These are phyloP conservation scores for Grapholita molesta DNA, from an alignment of 1,140 invertebrate genomes.

Conservation along the genomic window DNA sequence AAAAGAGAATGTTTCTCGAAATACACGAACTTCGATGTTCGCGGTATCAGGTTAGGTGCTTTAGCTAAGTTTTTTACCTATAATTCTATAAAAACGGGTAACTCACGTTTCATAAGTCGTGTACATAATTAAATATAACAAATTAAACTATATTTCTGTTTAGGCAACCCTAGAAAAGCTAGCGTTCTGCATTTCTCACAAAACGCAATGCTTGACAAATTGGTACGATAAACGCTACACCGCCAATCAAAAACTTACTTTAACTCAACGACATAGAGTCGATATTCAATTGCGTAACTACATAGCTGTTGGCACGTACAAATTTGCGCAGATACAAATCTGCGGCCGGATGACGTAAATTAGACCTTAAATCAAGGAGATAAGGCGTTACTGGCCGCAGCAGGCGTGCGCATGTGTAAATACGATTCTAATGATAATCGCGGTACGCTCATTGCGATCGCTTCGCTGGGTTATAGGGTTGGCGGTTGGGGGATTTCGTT, in stretches of 20 bases:
- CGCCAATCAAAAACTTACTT: not conserved
- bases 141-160: no score
- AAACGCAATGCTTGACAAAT: not conserved
- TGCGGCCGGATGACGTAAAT: not conserved
- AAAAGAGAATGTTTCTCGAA: no score
- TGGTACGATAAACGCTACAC: not conserved
- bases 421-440: constrained; percentile 12
- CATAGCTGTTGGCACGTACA: not conserved
- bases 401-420: not conserved
- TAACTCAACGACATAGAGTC: not conserved
- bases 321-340: not conserved
- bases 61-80: no score
- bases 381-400: not conserved
- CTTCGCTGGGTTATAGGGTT: not conserved
- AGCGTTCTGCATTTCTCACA: not conserved
- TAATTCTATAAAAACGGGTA: no score
- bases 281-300: not conserved
- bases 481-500: not conserved
- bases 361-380: not conserved
- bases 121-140: no score
- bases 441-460: not conserved
- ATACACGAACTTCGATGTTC: no score
- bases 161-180: no score
- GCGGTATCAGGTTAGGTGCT: no score
- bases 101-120: no score